These are phyloP conservation scores for Mesocentrotus franciscanus DNA, from an alignment of 53 echinoderm and acorn worm species.

Conservation along the genomic window DNA sequence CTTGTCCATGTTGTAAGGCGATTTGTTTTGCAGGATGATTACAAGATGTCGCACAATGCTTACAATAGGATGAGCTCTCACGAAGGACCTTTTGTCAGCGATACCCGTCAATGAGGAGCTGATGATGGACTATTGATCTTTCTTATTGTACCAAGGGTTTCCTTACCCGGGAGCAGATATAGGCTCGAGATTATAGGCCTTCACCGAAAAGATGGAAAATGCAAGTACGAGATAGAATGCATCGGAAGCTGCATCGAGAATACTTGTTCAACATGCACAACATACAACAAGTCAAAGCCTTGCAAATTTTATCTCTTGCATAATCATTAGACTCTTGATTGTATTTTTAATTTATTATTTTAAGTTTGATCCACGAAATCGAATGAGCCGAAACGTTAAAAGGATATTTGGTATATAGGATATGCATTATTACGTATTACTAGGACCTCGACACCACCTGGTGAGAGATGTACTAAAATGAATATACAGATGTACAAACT, in stretches of 20 bases:
- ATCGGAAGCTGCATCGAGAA: not conserved
- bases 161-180: not conserved
- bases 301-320: not conserved
- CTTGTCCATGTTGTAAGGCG: constrained; percentile 34
- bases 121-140: constrained; percentile 43
- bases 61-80: not conserved
- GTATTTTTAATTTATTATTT: too few relatives aligned
- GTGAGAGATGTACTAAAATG: too few relatives aligned
- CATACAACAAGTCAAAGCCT: not conserved
- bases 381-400: too few relatives aligned
- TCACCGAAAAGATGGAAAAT: not conserved
- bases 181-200: not conserved
- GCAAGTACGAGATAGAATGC: not conserved
- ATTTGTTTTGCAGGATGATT: constrained; percentile 38
- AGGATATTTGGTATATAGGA: too few relatives aligned
- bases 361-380: too few relatives aligned
- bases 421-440: too few relatives aligned
- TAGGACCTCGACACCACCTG: too few relatives aligned
- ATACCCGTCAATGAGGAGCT: not conserved
- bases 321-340: not conserved
- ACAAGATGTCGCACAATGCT: constrained; percentile 21
- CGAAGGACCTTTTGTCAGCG: not conserved
- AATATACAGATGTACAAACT: too few relatives aligned
- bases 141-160: not conserved
- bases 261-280: not conserved